These are phyloP conservation scores for Dreissena rostriformis DNA, from an alignment of 1,140 invertebrate genomes.

Conservation along the genomic window DNA sequence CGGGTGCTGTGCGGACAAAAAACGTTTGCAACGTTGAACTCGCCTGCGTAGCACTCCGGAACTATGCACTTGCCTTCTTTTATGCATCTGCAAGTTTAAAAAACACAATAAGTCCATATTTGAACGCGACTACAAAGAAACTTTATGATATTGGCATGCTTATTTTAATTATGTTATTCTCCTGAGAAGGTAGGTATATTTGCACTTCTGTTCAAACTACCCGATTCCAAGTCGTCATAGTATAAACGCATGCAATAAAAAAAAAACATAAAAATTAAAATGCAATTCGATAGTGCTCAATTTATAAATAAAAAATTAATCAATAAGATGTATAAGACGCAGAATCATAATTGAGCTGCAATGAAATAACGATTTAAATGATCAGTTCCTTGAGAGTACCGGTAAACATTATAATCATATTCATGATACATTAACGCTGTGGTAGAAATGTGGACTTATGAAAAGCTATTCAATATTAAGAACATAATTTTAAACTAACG, in stretches of 20 bases:
- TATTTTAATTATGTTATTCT: not conserved
- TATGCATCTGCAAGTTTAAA: constrained; percentile 28
- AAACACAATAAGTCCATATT: not conserved
- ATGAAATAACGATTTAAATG: too few species aligned
- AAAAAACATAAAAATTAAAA: not conserved
- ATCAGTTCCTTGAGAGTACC: too few species aligned
- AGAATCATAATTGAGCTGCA: too few species aligned
- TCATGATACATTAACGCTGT: too few species aligned
- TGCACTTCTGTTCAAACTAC: not conserved
- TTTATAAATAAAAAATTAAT: too few species aligned
- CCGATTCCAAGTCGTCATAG: constrained; percentile 24
- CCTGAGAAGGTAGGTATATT: not conserved
- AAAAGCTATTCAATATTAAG: too few species aligned
- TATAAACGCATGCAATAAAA: constrained; percentile 23
- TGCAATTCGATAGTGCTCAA: too few species aligned
- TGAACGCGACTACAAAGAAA: not conserved
- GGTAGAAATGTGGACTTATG: too few species aligned
- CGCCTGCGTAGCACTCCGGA: constrained; percentile 24
- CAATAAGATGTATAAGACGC: too few species aligned
- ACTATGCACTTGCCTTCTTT: constrained; percentile 36
- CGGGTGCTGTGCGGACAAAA: constrained; percentile 25
- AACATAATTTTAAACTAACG: too few species aligned
- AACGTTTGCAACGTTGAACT: constrained; percentile 16
- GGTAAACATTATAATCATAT: too few species aligned
- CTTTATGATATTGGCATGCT: not conserved